phyloP scores from a whole-genome alignment of 2,797 vertebrate genomes.

The Nyctalus aviator region DNA sequence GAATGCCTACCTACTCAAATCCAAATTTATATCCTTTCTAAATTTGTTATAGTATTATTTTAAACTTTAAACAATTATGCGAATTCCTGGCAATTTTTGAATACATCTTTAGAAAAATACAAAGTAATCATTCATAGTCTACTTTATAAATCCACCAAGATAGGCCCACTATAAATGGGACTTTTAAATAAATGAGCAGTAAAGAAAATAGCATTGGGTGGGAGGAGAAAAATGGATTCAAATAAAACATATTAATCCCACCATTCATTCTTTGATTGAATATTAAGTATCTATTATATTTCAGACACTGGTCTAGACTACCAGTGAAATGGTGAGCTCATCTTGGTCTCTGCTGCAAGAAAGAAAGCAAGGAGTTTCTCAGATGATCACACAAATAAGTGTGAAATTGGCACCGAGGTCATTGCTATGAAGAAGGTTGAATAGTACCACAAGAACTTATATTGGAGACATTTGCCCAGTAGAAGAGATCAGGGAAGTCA shows the following conservation, averaged over 20 bases:
- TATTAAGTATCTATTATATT: not conserved
- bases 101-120: conserved; percentile 22
- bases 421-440: conserved; percentile 21
- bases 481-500: not conserved
- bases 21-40: not conserved
- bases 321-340: not conserved
- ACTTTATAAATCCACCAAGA: not conserved
- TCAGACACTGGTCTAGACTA: not conserved
- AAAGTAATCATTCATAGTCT: not conserved
- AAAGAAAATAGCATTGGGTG: not conserved
- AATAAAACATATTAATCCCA: not conserved
- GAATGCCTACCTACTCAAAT: not conserved
- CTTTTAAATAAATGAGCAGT: not conserved
- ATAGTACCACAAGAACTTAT: not conserved
- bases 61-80: not conserved
- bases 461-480: not conserved
- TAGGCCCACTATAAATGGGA: not conserved
- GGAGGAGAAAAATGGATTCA: not conserved
- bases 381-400: not conserved
- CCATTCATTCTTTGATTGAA: not conserved
- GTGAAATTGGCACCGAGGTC: not conserved
- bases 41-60: conserved; percentile 5
- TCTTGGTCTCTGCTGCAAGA: not conserved
- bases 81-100: not conserved
- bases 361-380: not conserved